A percentile compares a stretch with the other conserved stretches of the same genome.
Evolutionary conservation across 2,113 vertebrate genomes (phyloP).

Genomic region (Sander lucioperca): DNA sequence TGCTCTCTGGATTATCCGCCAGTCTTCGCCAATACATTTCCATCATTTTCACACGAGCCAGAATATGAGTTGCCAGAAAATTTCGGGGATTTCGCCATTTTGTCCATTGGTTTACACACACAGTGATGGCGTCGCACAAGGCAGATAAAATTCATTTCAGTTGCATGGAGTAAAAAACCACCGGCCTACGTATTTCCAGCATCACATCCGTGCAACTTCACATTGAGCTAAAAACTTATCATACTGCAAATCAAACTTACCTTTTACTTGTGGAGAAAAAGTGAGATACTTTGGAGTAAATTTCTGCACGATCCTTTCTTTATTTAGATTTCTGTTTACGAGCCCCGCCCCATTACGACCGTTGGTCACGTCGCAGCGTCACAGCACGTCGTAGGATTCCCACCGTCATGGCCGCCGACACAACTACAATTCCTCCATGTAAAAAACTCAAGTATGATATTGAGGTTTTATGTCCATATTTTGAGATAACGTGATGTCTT

Average conservation of each 20-base stretch:
- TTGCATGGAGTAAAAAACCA: conserved; percentile 40
- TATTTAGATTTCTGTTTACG: conserved; percentile 83
- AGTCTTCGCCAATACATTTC: fast-evolving
- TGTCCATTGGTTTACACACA: conserved; percentile 79
- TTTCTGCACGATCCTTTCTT: conserved; percentile 84
- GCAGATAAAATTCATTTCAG: conserved; percentile 66
- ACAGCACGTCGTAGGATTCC: conserved; percentile 49
- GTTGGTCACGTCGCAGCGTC: conserved; percentile 74
- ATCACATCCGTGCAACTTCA: conserved; percentile 31
- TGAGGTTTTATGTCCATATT: background rate
- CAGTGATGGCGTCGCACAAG: conserved; percentile 86
- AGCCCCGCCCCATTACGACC: conserved; percentile 81
- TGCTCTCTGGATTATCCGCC: background rate
- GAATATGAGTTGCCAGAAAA: conserved; percentile 33
- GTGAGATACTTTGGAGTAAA: conserved; percentile 57
- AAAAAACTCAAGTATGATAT: background rate
- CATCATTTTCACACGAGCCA: background rate
- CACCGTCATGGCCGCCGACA: conserved; percentile 39
- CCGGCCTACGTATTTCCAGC: background rate
- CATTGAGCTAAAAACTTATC: fast-evolving
- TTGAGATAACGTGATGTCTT: background rate
- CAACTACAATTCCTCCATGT: too few species aligned
- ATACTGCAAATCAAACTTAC: conserved; percentile 54
- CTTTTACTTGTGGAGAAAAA: conserved; percentile 59
- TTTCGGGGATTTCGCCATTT: conserved; percentile 85